Evolutionary conservation across 2,113 vertebrate genomes (phyloP).

Genomic region (Trematocara nigrifrons): DNA sequence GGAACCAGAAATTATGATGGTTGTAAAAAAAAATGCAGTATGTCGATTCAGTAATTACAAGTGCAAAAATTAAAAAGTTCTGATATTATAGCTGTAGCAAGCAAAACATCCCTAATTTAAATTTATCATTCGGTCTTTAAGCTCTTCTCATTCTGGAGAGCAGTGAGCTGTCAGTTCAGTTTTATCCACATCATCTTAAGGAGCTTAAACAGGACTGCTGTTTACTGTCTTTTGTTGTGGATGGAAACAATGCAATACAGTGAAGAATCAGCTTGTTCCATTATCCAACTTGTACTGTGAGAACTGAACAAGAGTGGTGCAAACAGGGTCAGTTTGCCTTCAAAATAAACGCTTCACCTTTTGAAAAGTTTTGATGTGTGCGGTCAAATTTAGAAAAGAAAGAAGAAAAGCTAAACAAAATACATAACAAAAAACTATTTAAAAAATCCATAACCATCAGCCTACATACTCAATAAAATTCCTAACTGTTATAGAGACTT

Average conservation of each 20-base stretch:
- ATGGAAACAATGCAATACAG: background rate
- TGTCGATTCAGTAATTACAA: background rate
- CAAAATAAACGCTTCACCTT: background rate
- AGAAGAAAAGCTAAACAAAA: background rate
- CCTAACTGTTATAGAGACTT: background rate
- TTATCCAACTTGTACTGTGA: background rate
- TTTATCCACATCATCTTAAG: background rate
- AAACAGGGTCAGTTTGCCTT: background rate
- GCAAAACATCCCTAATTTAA: background rate
- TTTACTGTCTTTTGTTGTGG: background rate
- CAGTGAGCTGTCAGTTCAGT: background rate
- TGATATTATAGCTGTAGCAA: background rate
- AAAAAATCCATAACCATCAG: background rate
- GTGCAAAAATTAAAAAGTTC: background rate
- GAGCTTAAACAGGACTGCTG: background rate
- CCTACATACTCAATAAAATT: background rate
- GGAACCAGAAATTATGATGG: background rate
- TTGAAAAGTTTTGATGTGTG: background rate
- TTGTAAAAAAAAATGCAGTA: background rate
- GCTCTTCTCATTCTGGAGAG: background rate
- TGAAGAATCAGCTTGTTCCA: background rate
- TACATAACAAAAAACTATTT: background rate
- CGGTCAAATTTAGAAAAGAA: background rate
- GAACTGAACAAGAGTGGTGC: background rate
- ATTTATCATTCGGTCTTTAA: background rate